Evolutionary conservation across 1,140 invertebrate genomes (phyloP), one percentile per base, ranked within the genome.

Genomic region (Aphaenogaster ashmeadi): DNA sequence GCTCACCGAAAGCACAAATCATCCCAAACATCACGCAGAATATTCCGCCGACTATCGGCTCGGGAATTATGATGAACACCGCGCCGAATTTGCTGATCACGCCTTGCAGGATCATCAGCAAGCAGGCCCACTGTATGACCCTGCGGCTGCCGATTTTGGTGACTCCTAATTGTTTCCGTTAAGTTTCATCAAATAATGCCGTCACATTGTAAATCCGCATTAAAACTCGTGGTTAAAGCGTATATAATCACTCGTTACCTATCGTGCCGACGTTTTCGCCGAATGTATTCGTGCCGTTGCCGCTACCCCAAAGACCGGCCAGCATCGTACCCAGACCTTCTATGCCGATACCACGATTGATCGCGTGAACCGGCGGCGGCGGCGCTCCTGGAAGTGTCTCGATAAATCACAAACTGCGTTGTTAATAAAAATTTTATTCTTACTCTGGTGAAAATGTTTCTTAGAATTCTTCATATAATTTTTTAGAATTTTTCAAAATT

Each of bases 201-300:
- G 9, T 56, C 38, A 38, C 0, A 54, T 50, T 0, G 3, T 50
- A 50, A 58, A 62, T 38, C 11, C 15, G 4, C 11, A 8, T 41
- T 41, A 75, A 27, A 64, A 4, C 18, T 27, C n/a, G n/a, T n/a
- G 18, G 11, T 72, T 33, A 36, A 41, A 80, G 8, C 2, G 5
- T 66, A 56, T 58, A 44, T 5, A 75, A 77, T 33, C 3, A 44
- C 11, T 58, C 11, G 15, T 72, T 92, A 67, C 98, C 98, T 86
- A 99, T 98, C 13, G 98, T 98, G 5, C 98, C 98, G 62, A 99
- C 98, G 94, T 99, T 99, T 95, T 98, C 98, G 21, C 97, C 97
- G 91, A 98, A 98, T 0, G 98, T 98, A 85, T 98, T 98, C 3
- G 98, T 98, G 2, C 98, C 98, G 91, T 98, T 98, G 5, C 97